These are phyloP conservation scores for Chromoteleia sp. DNA, from an alignment of 2,888 invertebrate genomes.

Conservation along the genomic window DNA sequence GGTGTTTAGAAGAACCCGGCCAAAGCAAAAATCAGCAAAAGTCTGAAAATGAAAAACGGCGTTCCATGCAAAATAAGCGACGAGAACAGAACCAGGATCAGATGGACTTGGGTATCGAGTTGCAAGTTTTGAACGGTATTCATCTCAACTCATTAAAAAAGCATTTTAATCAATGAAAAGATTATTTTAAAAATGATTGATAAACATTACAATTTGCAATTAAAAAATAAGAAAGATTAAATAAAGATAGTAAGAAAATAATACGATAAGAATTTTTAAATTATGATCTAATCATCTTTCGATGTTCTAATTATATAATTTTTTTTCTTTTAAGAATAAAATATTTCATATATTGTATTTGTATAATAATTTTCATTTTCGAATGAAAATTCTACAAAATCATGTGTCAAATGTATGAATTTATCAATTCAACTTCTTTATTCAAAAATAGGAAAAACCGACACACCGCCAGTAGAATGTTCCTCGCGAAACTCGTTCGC, in stretches of 20 bases:
- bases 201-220: too few species aligned
- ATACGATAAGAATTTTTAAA: too few species aligned
- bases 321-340: too few species aligned
- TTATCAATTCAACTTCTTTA: neutral
- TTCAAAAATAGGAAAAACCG: constrained; percentile 79
- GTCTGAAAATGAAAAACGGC: constrained; percentile 85
- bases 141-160: neutral
- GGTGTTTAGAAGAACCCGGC: constrained; percentile 88
- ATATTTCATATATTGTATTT: too few species aligned
- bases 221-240: too few species aligned
- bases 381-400: too few species aligned
- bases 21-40: constrained; percentile 86
- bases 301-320: too few species aligned
- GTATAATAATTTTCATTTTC: too few species aligned
- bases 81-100: constrained; percentile 84
- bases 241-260: too few species aligned
- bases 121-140: constrained; percentile 82
- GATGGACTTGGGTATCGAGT: constrained; percentile 81
- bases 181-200: too few species aligned
- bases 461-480: constrained; percentile 86
- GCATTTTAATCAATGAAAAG: neutral
- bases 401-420: too few species aligned
- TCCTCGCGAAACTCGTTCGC: constrained; percentile 86
- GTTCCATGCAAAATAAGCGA: constrained; percentile 78
- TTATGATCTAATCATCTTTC: too few species aligned